Conservation (phyloP, 2,113 vertebrate species). For the Cyanistes caeruleus region DNA sequence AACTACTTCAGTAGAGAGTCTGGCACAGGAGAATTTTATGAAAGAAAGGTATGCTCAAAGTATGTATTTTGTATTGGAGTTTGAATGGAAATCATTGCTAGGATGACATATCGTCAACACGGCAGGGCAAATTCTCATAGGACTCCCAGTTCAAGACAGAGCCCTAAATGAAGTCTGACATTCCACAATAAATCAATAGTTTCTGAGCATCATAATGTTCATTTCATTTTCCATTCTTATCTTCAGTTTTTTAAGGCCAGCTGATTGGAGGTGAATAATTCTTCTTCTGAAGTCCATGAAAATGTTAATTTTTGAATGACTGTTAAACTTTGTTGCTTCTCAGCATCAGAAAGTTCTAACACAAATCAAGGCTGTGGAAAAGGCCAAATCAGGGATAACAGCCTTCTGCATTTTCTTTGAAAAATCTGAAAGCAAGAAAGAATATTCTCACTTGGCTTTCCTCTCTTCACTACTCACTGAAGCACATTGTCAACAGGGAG, state of each 20-base stretch:
- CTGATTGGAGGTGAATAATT: background rate
- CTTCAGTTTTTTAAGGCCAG: background rate
- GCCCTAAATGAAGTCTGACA: background rate
- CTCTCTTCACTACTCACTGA: background rate
- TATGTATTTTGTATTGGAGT: background rate
- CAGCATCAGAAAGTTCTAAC: background rate
- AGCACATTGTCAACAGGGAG: background rate
- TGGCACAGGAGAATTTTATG: background rate
- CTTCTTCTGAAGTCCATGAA: background rate
- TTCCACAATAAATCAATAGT: background rate
- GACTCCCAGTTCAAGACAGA: background rate
- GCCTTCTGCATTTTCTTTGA: background rate
- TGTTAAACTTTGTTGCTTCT: background rate
- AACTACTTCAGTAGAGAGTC: fast-evolving
- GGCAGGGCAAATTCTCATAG: background rate
- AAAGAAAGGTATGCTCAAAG: background rate
- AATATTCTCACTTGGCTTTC: background rate
- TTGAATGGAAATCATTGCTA: background rate
- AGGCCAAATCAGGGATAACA: background rate
- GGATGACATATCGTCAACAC: background rate
- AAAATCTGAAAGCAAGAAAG: background rate
- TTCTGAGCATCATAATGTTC: background rate
- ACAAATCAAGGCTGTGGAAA: background rate
- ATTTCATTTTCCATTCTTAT: background rate
- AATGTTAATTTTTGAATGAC: background rate